Evolutionary conservation across 2,797 vertebrate species (phyloP).

Genomic region (Siniperca undulata): DNA sequence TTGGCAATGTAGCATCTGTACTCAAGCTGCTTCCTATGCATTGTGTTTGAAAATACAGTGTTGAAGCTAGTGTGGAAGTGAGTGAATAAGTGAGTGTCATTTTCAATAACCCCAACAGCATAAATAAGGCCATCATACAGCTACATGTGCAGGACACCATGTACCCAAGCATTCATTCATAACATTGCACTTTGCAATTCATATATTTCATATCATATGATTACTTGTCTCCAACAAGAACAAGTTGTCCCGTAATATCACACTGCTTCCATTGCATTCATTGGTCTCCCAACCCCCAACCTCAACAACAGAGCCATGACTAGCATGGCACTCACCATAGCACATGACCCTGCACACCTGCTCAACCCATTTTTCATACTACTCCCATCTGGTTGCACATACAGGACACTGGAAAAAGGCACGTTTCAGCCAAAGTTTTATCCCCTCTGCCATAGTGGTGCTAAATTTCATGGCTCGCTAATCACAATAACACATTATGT

Average conservation of each 20-base stretch:
- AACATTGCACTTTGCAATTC: conserved; percentile 8
- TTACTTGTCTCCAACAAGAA: not conserved
- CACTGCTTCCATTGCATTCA: not conserved
- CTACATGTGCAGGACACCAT: conserved; percentile 16
- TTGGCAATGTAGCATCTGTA: no score
- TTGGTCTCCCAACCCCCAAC: not conserved
- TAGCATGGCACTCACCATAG: not conserved
- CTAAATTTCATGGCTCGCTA: not conserved
- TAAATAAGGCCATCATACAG: not conserved
- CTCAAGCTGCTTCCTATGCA: no score
- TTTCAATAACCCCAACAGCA: no score
- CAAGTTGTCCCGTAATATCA: not conserved
- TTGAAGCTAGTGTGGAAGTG: no score
- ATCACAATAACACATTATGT: not conserved
- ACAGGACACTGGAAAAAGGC: not conserved
- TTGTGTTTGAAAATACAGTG: no score
- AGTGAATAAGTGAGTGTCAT: no score
- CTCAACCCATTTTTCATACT: not conserved
- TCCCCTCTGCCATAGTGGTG: not conserved
- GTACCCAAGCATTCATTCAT: conserved; percentile 17
- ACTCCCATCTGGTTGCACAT: not conserved
- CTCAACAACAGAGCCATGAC: not conserved
- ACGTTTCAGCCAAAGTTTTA: not conserved
- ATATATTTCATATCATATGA: conserved; percentile 4
- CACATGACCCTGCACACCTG: not conserved